Base-by-base conservation (phyloP, 2,797 vertebrate genomes). In the Neopelma chrysocephalum region DNA sequence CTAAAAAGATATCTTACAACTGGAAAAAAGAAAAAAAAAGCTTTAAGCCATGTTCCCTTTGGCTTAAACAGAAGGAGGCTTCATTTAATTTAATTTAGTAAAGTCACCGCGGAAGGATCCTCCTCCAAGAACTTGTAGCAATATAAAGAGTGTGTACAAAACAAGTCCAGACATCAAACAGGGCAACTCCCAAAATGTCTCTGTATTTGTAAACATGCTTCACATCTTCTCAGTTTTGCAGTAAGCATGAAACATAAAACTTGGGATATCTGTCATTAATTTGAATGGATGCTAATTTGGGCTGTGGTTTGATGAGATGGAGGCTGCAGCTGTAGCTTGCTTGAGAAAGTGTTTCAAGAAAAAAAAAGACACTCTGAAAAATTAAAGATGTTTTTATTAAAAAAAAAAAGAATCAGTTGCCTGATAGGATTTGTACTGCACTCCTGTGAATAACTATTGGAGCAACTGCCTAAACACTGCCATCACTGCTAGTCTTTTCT, bases 91-190 rank as follows among this genome's bases (percentile, higher is more conserved):
- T 85, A 57, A 65, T 68, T 80, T 82, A 54, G 42, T 92, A 89
- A 94, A 94, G 90, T 94, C 78, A 80, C 68, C 43, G 34, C 22
- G 21, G 48, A 93, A 95, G 78, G 60, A 92, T 90, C 81, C 86
- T 95, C 81, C 91, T 93, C 68, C 75, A 61, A 71, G 48, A 85
- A 94, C 75, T 87, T 87, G 51, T 76, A 95, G 88, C 75, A 93
- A 27, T 92, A 57, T 48, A 42, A 94, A 38, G 25, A 92, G 68
- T 72, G 78, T 92, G 86, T 95, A 78, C 88, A 89, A 89, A 96
- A 96, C 96, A 97, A 94, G 94, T 81, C 81, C 90, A 96, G 94
- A 93, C 94, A 95, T 93, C 92, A 93, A 94, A 95, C 79, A 89
- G 48, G 93, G 88, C 86, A 95, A 87, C 83, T 95, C 95, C 94